phyloP scores from a whole-genome alignment of 2,113 vertebrate genomes.

The Trematomus loennbergii region DNA sequence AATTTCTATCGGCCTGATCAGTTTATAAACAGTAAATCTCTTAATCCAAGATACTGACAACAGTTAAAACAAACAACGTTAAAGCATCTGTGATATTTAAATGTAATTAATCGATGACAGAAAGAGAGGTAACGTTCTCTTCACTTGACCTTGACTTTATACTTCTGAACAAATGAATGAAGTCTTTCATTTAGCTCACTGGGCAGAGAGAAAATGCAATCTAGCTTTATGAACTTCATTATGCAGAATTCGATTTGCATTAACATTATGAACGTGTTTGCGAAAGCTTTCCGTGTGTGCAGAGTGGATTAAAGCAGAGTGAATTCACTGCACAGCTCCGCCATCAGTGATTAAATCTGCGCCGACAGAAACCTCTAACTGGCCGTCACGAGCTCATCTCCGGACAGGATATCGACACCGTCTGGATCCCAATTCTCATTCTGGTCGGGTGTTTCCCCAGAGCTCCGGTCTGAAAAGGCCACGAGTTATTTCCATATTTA shows the following conservation, averaged over 20 bases:
- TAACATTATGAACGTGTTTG: slow-evolving; percentile 16
- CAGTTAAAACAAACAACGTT: not conserved
- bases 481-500: slow-evolving; percentile 79
- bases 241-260: slow-evolving; percentile 22
- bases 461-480: slow-evolving; percentile 71
- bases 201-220: not conserved
- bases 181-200: slow-evolving; percentile 11
- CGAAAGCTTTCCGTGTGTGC: not conserved
- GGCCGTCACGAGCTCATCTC: slow-evolving; percentile 57
- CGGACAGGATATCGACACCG: slow-evolving; percentile 54
- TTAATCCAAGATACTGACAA: not conserved
- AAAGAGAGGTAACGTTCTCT: slow-evolving; percentile 1
- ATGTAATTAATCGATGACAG: too few relatives aligned
- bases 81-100: too few relatives aligned
- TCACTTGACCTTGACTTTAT: not conserved
- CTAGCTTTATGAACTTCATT: not conserved
- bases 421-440: slow-evolving; percentile 52
- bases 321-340: slow-evolving; percentile 37
- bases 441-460: slow-evolving; percentile 47
- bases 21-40: slow-evolving; percentile 8
- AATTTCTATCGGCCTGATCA: slow-evolving; percentile 1
- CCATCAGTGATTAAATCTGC: slow-evolving; percentile 46
- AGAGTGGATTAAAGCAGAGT: slow-evolving; percentile 9
- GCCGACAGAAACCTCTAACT: slow-evolving; percentile 43
- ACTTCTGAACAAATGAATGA: not conserved